Conservation (phyloP, 2,888 invertebrate species). For the Loripinus fragilis region DNA sequence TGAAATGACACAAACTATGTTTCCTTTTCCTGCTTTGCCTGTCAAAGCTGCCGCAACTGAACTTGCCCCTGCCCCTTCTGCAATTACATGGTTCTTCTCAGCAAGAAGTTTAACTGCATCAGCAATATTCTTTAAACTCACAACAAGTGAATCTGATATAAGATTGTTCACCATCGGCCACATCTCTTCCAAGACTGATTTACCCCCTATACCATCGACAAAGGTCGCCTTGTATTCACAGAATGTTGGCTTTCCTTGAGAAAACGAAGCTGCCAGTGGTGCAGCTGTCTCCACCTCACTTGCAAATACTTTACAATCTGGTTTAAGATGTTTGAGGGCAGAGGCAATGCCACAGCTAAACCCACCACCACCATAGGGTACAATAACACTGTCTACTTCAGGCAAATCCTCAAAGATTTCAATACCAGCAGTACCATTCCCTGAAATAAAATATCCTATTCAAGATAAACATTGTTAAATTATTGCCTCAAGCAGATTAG, state of each 20-base stretch:
- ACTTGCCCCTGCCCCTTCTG: slow-evolving; percentile 81
- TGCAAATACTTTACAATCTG: slow-evolving; percentile 73
- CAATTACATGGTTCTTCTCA: slow-evolving; percentile 77
- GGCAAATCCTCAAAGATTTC: slow-evolving; percentile 80
- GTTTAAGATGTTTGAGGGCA: slow-evolving; percentile 73
- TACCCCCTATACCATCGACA: slow-evolving; percentile 81
- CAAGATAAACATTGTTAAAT: too few relatives aligned
- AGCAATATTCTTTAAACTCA: slow-evolving; percentile 72
- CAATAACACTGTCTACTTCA: slow-evolving; percentile 78
- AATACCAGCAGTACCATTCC: slow-evolving; percentile 80
- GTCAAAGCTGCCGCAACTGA: slow-evolving; percentile 76
- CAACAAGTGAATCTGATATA: slow-evolving; percentile 73
- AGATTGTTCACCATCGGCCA: slow-evolving; percentile 75
- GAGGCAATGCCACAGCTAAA: slow-evolving; percentile 77
- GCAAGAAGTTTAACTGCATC: slow-evolving; percentile 75
- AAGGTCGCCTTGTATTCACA: slow-evolving; percentile 73
- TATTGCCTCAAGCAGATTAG: too few relatives aligned
- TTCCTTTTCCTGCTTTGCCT: slow-evolving; percentile 69
- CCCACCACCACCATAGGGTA: slow-evolving; percentile 81
- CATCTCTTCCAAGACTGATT: slow-evolving; percentile 75
- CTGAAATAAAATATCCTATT: slow-evolving; percentile 64
- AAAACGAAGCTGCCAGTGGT: slow-evolving; percentile 72
- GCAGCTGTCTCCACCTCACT: slow-evolving; percentile 80
- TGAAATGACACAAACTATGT: slow-evolving; percentile 79
- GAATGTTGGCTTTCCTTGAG: slow-evolving; percentile 66